Base-by-base conservation (phyloP, 1,140 invertebrate genomes). In the Neodiprion pinetum region DNA sequence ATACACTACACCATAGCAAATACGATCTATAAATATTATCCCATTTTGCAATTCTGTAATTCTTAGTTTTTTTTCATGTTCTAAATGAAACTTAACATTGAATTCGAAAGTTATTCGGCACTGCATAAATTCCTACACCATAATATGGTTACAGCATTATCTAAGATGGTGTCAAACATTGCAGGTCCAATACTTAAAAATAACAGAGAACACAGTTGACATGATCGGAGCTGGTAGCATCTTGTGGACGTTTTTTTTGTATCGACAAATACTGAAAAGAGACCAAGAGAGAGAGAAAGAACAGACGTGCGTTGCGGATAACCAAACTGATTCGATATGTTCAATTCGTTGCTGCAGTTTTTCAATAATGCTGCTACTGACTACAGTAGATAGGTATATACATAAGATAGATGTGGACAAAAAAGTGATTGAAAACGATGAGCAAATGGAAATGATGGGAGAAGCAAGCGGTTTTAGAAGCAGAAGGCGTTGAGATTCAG, bases 381-480 rank as follows among this genome's bases (percentile, higher is more conserved):
- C n/a, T 61, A 61, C 53, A 40, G 28, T 40, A 40, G 28, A 40
- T 61, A 40, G 28, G 28, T 40, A 40, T 17, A 9, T 17, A 61
- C 53, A 61, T 61, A 17, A 61, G 53, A 61, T 12, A 1, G 28
- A 40, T 61, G n/a, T 17, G 53, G 11, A 61, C 53, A 9, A 17
- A 61, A 5, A 61, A 14, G 53, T 61, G 53, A 61, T 61, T 9
- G 1, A 61, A 61, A 61, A 61, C 53, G n/a, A 9, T 61, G n/a
- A 61, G n/a, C 53, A 61, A 61, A 61, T 61, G 53, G 53, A 61
- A 61, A 61, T 61, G 53, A 61, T 61, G 53, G 53, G 53, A 61
- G 53, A 14, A 61, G 53, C 53, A 61, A 61, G 11, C 53, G 53
- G 53, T 61, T 61, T 61, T 17, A 61, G 53, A 61, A 40, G 28